phyloP scores from a whole-genome alignment of 2,797 vertebrate genomes.

The Halcyon chelicuti region DNA sequence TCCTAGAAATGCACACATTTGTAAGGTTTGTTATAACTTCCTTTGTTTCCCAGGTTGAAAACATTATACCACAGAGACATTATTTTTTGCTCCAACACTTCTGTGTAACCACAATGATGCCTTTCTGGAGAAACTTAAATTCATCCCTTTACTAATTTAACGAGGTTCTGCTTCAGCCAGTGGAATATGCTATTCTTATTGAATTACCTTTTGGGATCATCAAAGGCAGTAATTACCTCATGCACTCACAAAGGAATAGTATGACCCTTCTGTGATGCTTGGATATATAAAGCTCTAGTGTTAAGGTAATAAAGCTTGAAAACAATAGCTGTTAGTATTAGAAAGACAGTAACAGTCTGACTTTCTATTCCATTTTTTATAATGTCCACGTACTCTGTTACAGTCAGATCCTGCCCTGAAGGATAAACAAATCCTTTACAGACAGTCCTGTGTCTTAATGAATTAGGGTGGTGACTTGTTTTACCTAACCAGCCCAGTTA shows the following conservation, averaged over 20 bases:
- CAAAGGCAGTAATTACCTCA: not conserved
- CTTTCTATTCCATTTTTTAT: constrained; percentile 5
- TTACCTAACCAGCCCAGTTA: not conserved
- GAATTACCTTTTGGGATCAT: not conserved
- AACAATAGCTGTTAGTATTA: not conserved
- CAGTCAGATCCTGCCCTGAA: constrained; percentile 8
- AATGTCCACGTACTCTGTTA: not conserved
- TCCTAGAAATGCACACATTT: not conserved
- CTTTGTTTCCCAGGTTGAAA: not conserved
- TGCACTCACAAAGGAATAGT: not conserved
- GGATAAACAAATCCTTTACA: constrained; percentile 22
- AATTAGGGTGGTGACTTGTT: not conserved
- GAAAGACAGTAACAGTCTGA: not conserved
- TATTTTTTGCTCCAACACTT: not conserved
- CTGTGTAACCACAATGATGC: not conserved
- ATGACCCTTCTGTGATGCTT: not conserved
- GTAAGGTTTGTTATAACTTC: not conserved
- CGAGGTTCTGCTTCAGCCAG: not conserved
- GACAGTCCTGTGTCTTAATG: not conserved
- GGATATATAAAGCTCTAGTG: not conserved
- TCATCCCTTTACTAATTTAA: not conserved
- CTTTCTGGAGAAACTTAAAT: not conserved
- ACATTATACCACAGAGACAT: not conserved
- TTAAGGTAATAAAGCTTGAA: not conserved
- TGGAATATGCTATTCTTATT: not conserved